Conservation (phyloP, 2,113 vertebrate species). For the Coptodon rendalli region DNA sequence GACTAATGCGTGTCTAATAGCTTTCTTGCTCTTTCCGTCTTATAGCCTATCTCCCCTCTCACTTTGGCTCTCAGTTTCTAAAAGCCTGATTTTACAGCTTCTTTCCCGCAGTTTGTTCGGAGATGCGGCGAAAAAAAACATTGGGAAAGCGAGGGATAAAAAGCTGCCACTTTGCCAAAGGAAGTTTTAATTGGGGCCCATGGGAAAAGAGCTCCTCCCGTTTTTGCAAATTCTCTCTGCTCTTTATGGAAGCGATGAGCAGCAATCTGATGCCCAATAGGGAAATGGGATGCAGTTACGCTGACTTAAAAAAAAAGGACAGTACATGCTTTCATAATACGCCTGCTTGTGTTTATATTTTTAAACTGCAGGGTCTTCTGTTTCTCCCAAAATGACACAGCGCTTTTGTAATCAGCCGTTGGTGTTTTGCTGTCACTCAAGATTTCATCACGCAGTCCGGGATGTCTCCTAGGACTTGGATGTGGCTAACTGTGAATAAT, state of each 20-base stretch:
- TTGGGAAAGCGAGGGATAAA: conserved; percentile 39
- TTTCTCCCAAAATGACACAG: conserved; percentile 4
- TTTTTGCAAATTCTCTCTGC: conserved; percentile 58
- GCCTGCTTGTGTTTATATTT: conserved; percentile 42
- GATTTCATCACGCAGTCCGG: conserved; percentile 1
- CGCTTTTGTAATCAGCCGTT: conserved; percentile 2
- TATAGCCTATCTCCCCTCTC: conserved; percentile 17
- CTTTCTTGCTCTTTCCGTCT: conserved; percentile 49
- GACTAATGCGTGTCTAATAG: conserved; percentile 71
- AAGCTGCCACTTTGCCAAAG: conserved; percentile 63
- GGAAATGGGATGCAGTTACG: conserved; percentile 43
- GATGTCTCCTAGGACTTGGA: conserved; percentile 16
- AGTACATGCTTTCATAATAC: neutral
- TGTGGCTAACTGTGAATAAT: neutral
- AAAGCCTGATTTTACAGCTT: conserved; percentile 42
- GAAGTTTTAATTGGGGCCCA: conserved; percentile 75
- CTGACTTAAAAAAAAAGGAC: conserved; percentile 30
- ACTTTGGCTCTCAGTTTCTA: conserved; percentile 48
- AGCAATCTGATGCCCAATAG: conserved; percentile 41
- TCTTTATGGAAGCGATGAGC: conserved; percentile 60
- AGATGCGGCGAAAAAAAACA: conserved; percentile 18
- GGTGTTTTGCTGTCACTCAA: conserved; percentile 27
- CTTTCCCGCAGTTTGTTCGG: conserved; percentile 52
- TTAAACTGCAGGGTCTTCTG: conserved; percentile 17
- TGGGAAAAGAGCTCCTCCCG: conserved; percentile 48